Conservation (phyloP, 2,113 vertebrate genomes). For the Rhea pennata region DNA sequence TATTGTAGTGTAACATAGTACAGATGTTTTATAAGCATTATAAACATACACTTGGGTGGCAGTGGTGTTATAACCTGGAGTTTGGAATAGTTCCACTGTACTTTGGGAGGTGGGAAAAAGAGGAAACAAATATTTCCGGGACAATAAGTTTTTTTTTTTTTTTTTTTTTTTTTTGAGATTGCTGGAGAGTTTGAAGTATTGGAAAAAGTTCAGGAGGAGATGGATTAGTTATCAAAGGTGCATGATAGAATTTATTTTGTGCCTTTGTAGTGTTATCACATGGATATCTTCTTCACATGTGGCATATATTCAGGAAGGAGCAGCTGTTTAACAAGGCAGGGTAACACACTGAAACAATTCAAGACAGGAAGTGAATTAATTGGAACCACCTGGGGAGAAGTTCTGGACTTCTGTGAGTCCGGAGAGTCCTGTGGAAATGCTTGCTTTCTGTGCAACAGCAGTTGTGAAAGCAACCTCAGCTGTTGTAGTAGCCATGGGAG, state of each 20-base stretch:
- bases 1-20: not conserved
- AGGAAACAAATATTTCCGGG: not conserved
- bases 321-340: not conserved
- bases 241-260: not conserved
- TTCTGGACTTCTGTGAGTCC: not conserved
- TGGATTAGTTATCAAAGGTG: not conserved
- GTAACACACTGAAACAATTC: not conserved
- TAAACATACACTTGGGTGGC: not conserved
- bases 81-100: not conserved
- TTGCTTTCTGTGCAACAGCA: not conserved
- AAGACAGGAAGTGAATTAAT: conserved; percentile 13
- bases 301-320: not conserved
- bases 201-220: not conserved
- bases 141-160: not conserved
- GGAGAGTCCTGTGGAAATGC: not conserved
- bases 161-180: not conserved
- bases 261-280: not conserved
- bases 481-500: not conserved
- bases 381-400: not conserved
- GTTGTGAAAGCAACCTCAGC: not conserved
- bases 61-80: not conserved
- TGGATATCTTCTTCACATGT: not conserved
- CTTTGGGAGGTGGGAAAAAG: not conserved
- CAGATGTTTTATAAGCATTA: not conserved
- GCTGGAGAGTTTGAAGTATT: not conserved